Evolutionary conservation across 2,113 vertebrate species (phyloP).

Genomic region (Toxostoma redivivum): DNA sequence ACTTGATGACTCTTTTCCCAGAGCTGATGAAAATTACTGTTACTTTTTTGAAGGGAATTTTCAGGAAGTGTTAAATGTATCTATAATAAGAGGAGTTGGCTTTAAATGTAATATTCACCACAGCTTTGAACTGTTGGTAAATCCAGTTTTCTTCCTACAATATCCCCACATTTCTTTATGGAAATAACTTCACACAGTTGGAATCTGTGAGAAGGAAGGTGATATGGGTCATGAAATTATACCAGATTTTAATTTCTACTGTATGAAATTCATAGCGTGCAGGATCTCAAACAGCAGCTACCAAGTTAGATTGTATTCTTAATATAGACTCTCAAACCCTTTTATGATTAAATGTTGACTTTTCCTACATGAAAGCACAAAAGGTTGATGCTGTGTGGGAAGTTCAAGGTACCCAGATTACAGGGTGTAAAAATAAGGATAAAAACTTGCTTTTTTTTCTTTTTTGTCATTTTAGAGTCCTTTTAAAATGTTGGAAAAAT

Average conservation of each 20-base stretch:
- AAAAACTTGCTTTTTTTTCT: background rate
- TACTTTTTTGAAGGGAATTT: slow-evolving; percentile 57
- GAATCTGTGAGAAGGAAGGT: slow-evolving; percentile 51
- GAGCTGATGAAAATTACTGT: slow-evolving; percentile 60
- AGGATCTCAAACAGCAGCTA: slow-evolving; percentile 26
- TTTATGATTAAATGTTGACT: slow-evolving; percentile 30
- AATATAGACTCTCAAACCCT: slow-evolving; percentile 19
- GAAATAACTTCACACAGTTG: slow-evolving; percentile 60
- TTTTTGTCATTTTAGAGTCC: background rate
- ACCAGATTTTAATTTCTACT: slow-evolving; percentile 50
- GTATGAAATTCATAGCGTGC: background rate
- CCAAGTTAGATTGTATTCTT: slow-evolving; percentile 23
- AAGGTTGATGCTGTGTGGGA: slow-evolving; percentile 11
- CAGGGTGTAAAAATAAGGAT: background rate
- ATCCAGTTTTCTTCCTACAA: slow-evolving; percentile 45
- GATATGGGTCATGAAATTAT: slow-evolving; percentile 14
- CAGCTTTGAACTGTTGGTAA: slow-evolving; percentile 20
- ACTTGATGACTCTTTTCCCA: slow-evolving; percentile 49
- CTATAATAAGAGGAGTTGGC: slow-evolving; percentile 24
- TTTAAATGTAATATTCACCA: slow-evolving; percentile 18
- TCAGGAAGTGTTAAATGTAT: slow-evolving; percentile 51
- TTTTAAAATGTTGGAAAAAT: background rate
- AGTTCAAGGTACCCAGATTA: slow-evolving; percentile 11
- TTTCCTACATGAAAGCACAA: background rate
- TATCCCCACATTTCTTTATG: slow-evolving; percentile 45